Conservation (phyloP, 2,113 vertebrate species). For the Lontra canadensis region DNA sequence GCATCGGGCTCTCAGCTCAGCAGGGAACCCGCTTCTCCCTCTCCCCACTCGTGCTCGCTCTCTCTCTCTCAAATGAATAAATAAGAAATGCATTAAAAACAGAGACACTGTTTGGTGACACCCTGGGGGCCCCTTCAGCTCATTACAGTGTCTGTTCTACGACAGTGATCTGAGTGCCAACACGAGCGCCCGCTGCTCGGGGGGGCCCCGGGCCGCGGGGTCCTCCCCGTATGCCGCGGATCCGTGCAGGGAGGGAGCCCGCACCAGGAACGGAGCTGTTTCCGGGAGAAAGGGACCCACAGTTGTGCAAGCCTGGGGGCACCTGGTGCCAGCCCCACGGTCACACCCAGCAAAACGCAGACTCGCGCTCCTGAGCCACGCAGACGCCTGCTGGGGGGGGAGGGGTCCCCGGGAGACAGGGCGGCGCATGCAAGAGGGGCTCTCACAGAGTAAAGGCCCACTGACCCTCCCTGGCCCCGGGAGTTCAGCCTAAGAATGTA, state of each 20-base stretch:
- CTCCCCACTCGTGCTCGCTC: no score
- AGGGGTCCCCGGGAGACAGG: background rate
- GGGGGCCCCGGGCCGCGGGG: background rate
- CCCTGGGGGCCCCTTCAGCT: background rate
- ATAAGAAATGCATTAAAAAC: no score
- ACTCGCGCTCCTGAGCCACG: background rate
- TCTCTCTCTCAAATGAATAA: no score
- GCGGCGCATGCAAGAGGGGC: rapidly evolving
- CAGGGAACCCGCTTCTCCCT: no score
- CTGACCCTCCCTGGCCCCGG: background rate
- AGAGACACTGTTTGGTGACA: background rate
- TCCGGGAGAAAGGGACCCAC: background rate
- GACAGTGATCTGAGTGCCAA: background rate
- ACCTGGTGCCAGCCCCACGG: background rate
- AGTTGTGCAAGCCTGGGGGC: background rate
- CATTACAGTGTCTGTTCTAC: background rate
- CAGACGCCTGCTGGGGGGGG: background rate
- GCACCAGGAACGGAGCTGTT: background rate
- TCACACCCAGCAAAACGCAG: background rate
- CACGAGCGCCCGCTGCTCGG: background rate
- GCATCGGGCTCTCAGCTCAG: no score
- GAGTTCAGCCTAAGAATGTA: background rate
- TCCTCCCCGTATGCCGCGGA: background rate
- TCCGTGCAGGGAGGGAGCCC: background rate
- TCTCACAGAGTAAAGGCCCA: background rate